Evolutionary conservation across 1,140 invertebrate genomes (phyloP).

Genomic region (Camponotus floridanus): DNA sequence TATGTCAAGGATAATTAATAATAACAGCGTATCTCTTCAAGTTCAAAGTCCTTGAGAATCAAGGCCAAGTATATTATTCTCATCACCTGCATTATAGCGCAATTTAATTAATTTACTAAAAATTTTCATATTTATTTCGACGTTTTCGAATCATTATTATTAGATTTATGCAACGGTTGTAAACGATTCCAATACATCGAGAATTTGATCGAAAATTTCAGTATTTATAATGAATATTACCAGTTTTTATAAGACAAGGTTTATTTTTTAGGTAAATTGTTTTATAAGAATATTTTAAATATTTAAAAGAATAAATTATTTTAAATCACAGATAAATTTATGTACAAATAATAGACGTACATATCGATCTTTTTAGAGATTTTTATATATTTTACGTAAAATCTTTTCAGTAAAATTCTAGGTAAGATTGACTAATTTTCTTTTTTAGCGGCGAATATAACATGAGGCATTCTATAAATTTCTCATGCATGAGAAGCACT

Average conservation of each 20-base stretch:
- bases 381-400: neutral
- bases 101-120: neutral
- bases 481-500: neutral
- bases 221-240: neutral
- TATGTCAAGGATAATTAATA: conserved; percentile 66
- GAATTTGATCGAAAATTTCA: neutral
- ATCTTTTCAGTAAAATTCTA: neutral
- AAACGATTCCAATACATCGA: neutral
- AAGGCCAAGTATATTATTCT: conserved; percentile 38
- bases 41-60: conserved; percentile 44
- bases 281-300: neutral
- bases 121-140: neutral
- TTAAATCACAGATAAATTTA: neutral
- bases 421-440: neutral
- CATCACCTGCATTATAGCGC: too few species aligned
- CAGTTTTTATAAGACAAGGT: neutral
- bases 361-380: neutral
- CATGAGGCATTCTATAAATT: neutral
- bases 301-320: neutral
- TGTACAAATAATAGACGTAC: neutral
- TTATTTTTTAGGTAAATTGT: neutral
- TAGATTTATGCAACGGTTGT: neutral
- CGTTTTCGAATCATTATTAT: neutral
- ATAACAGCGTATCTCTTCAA: conserved; percentile 16
- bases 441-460: neutral